Base-by-base conservation (phyloP, 2,797 vertebrate genomes). In the Eidolon dupreanum region DNA sequence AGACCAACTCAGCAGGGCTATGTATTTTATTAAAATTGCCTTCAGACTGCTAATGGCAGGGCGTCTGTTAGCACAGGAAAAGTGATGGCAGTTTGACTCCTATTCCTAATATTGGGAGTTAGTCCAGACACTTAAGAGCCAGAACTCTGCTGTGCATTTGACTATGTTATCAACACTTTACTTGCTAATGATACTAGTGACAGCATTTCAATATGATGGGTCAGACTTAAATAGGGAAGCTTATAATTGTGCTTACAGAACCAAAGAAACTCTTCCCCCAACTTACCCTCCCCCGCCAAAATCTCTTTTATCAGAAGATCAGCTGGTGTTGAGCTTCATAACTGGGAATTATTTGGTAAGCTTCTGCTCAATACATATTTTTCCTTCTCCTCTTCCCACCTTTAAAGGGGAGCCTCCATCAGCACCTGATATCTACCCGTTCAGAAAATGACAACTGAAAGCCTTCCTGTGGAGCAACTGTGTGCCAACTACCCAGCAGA, bases 21-120 rank as follows among this genome's bases (percentile, higher is more conserved):
- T 95, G 97, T 97, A 97, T 98, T 98, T 98, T 98, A 98, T 98
- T 98, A 98, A 98, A 98, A 98, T 98, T 98, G 98, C 98, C 97
- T 98, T 98, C 98, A 98, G 98, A 96, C 97, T 98, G 98, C 91
- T 98, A 98, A 98, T 98, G 98, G 97, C 2, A 1, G 98, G 97
- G 96, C 95, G 97, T 97, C 97, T 95, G 97, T 96, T 97, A 98
- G 98, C 97, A 95, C 49, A 96, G 97, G 90, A 97, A 97, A 98
- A 98, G 97, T 89, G 95, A 97, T 92, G 97, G 97, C 96, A 28
- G 1, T 97, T 97, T 98, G 97, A 98, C 96, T 98, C 95, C 96
- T 90, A 66, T 82, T 98, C 96, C 97, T 97, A 97, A 96, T 95
- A 97, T 61, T 96, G 98, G 98, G 98, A 98, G 97, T 46, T 53